A percentile compares a stretch with the other conserved stretches of the same genome.
These are phyloP conservation scores for Zeuzera pyrina DNA, from an alignment of 2,888 invertebrate species.

Conservation along the genomic window DNA sequence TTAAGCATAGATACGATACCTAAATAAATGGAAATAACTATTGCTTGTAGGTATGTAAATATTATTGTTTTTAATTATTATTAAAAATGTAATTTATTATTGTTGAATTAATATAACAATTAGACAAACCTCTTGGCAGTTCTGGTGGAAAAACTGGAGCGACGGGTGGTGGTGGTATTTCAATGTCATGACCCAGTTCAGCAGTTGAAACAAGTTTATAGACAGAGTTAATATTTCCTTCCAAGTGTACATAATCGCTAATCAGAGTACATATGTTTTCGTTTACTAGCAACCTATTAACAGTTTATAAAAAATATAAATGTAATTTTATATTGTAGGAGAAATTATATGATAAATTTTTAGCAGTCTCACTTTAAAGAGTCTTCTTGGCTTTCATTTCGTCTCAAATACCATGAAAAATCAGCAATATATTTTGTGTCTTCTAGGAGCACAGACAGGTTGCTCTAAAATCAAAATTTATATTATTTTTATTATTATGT, in stretches of 20 bases:
- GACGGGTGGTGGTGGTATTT: constrained; percentile 50
- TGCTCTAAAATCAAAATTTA: too few relatives aligned
- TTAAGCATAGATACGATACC: too few relatives aligned
- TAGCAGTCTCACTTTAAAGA: too few relatives aligned
- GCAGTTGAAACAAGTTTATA: constrained; percentile 40
- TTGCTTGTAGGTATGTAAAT: too few relatives aligned
- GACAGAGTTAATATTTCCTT: constrained; percentile 34
- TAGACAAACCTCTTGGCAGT: constrained; percentile 53
- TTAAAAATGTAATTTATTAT: constrained; percentile 20
- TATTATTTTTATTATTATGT: too few relatives aligned
- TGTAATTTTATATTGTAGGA: constrained; percentile 8
- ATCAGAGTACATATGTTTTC: constrained; percentile 42
- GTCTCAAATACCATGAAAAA: too few relatives aligned
- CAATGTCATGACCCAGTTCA: constrained; percentile 42
- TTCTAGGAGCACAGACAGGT: too few relatives aligned
- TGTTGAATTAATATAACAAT: neutral
- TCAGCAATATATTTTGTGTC: too few relatives aligned
- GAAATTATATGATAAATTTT: too few relatives aligned
- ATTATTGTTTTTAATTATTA: constrained; percentile 24
- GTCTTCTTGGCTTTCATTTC: too few relatives aligned
- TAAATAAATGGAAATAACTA: too few relatives aligned
- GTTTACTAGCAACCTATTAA: constrained; percentile 56
- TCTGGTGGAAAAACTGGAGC: constrained; percentile 48
- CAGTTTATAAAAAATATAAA: constrained; percentile 20
- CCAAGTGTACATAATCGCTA: constrained; percentile 51